phyloP scores from a whole-genome alignment of 2,888 invertebrate genomes.

The Siphonodentalium dalli region DNA sequence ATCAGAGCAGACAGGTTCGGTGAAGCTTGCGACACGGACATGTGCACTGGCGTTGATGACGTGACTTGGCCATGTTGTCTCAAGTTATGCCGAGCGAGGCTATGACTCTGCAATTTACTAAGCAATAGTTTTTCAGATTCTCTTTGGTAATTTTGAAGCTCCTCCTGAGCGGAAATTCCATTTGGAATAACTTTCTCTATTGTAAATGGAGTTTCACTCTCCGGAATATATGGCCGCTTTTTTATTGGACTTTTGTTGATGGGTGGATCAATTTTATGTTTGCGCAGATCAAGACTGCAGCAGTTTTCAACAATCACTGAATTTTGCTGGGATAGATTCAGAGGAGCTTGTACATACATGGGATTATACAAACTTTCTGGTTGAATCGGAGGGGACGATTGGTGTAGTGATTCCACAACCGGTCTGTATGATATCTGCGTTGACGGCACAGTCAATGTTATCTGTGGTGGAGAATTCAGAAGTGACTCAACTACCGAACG shows the following conservation, averaged over 20 bases:
- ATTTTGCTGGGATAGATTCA: too few species aligned
- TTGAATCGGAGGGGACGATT: too few species aligned
- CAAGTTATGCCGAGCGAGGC: conserved; percentile 11
- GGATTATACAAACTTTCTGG: too few species aligned
- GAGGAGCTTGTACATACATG: too few species aligned
- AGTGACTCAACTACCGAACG: too few species aligned
- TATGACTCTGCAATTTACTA: too few species aligned
- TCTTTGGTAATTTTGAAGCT: too few species aligned
- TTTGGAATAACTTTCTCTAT: too few species aligned
- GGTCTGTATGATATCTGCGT: not conserved
- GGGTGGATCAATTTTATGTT: conserved; percentile 44
- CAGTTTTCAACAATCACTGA: conserved; percentile 54
- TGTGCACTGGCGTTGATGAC: not conserved
- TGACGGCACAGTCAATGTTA: conserved; percentile 3
- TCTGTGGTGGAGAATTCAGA: too few species aligned
- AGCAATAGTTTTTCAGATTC: too few species aligned
- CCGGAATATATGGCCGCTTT: conserved; percentile 57
- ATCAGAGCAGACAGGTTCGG: not conserved
- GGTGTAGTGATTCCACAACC: not conserved
- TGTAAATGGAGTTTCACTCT: conserved; percentile 15
- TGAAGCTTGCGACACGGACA: not conserved
- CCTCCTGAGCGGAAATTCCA: too few species aligned
- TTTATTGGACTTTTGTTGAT: conserved; percentile 59
- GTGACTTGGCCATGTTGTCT: conserved; percentile 12
- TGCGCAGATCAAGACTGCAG: conserved; percentile 54